Evolutionary conservation across 2,888 invertebrate species (phyloP).

Genomic region (Arrhopalites spinosus): DNA sequence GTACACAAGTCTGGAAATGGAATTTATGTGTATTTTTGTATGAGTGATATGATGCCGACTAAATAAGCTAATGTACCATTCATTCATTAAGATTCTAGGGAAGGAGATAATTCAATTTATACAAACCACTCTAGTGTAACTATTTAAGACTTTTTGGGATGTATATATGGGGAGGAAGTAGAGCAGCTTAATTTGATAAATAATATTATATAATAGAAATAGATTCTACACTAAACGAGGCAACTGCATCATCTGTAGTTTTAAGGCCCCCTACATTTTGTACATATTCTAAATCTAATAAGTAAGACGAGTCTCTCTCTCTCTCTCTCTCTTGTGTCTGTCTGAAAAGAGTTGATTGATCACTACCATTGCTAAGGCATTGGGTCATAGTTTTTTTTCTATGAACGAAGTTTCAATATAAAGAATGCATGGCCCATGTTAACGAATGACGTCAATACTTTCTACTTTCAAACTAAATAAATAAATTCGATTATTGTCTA

Average conservation of each 20-base stretch:
- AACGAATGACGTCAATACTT: no score
- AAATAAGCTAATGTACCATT: not conserved
- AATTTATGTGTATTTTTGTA: not conserved
- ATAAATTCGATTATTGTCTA: no score
- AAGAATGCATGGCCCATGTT: no score
- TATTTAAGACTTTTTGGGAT: not conserved
- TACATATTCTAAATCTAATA: no score
- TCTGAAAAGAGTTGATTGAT: no score
- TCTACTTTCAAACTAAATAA: no score
- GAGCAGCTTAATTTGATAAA: no score
- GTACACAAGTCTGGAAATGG: not conserved
- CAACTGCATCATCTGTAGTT: not conserved
- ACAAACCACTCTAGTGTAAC: not conserved
- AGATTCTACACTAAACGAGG: not conserved
- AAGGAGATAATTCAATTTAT: not conserved
- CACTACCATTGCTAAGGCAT: no score
- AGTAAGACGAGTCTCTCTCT: not conserved
- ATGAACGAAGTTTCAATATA: no score
- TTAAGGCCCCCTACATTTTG: no score
- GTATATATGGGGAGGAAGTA: not conserved
- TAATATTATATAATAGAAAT: no score
- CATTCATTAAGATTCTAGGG: slow-evolving; percentile 3
- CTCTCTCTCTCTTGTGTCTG: not conserved
- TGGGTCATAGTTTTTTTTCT: no score
- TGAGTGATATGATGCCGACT: not conserved